phyloP scores from a whole-genome alignment of 1,140 invertebrate genomes.

The Oreohelix idahoensis region DNA sequence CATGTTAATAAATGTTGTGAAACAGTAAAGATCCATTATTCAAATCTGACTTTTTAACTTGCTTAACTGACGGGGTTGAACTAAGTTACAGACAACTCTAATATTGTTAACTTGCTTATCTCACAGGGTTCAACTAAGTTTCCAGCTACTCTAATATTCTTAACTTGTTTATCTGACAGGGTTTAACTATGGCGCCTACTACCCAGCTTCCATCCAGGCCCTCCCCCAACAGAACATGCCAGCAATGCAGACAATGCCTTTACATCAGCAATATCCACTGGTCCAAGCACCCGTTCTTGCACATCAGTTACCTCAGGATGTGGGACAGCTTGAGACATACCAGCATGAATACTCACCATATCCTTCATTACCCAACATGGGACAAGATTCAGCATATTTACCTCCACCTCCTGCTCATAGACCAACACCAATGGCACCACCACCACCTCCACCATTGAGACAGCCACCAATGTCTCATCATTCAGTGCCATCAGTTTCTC shows the following conservation, averaged over 20 bases:
- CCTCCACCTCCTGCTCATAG: constrained; percentile 3
- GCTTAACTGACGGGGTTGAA: no score
- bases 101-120: no score
- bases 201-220: not conserved
- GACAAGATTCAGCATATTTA: not conserved
- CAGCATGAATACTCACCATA: not conserved
- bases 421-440: not conserved
- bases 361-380: not conserved
- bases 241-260: not conserved
- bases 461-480: not conserved
- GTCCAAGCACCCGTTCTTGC: constrained; percentile 5
- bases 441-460: not conserved
- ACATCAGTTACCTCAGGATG: not conserved
- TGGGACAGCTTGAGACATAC: constrained; percentile 2
- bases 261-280: constrained; percentile 3
- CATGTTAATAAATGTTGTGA: no score
- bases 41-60: no score
- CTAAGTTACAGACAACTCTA: no score
- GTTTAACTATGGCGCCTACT: constrained; percentile 18
- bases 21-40: no score
- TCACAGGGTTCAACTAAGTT: no score
- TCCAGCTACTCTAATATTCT: no score
- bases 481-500: not conserved
- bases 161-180: not conserved
- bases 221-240: not conserved